Base-by-base conservation (phyloP, 2,797 vertebrate genomes). In the Urosaurus nigricauda region DNA sequence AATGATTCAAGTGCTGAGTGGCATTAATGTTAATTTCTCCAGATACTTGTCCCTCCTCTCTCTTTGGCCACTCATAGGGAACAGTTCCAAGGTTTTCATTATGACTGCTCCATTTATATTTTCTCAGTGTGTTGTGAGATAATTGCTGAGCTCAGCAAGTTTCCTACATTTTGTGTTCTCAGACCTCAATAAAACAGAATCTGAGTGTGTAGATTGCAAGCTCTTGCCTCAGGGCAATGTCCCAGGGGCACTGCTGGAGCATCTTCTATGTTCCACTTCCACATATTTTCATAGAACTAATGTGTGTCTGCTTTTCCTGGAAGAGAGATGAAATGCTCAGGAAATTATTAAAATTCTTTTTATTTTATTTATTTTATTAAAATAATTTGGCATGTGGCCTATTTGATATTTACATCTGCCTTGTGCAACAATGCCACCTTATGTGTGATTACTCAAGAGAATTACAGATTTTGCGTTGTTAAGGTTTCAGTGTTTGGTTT, bases 1-100 rank as follows among this genome's bases (percentile, higher is more conserved):
- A 29, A 32, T 21, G 35, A 26, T 51, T 56, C 81, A 53, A 68
- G 51, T 4, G 9, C 26, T 63, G 84, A 82, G 43, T 53, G 56
- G 71, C 70, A 82, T 79, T 82, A 65, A 75, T 86, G 84, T 86
- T 89, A 80, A 85, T 85, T n/a, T 74, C 51, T 35, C n/a, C 53
- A 80, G 79, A 80, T 65, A 85, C 74, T 74, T 85, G 58, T 35
- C 32, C 43, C n/a, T 82, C 58, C 35, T 35, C 24, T 86, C 79
- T 71, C 56, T 77, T 79, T 65, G n/a, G 11, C 56, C 70, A 81
- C 56, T 63, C 70, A 24, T 1, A 89, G 88, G 84, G 43, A 89
- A 82, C 56, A 81, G 56, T 79, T 89, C 88, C 88, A 86, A 86
- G 79, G 58, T 82, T 85, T 75, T 89, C 79, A 68, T 89, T 75